phyloP scores from a whole-genome alignment of 1,140 invertebrate species.

The Drosophila trapezifrons region DNA sequence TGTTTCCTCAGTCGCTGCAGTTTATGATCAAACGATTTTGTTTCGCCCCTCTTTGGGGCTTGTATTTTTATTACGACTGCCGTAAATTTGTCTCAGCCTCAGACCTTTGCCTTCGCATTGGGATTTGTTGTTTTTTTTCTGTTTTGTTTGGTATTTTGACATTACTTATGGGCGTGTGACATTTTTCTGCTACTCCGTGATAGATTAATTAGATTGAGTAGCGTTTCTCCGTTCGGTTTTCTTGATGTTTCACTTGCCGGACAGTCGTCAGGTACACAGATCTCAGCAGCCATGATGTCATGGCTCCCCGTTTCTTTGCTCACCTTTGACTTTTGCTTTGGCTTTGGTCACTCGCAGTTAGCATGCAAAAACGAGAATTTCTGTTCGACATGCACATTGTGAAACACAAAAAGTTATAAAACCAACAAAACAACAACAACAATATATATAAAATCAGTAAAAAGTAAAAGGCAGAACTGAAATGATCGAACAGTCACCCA shows the following conservation, averaged over 20 bases:
- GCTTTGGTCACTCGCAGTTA: slow-evolving; percentile 50
- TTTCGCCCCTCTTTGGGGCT: slow-evolving; percentile 16
- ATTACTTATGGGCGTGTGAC: slow-evolving; percentile 58
- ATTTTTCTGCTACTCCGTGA: slow-evolving; percentile 46
- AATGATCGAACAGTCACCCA: slow-evolving; percentile 30
- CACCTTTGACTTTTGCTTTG: slow-evolving; percentile 51
- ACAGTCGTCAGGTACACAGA: slow-evolving; percentile 37
- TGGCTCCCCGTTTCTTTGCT: slow-evolving; percentile 60
- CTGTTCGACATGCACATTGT: slow-evolving; percentile 51
- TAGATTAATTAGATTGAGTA: slow-evolving; percentile 57
- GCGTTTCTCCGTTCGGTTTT: slow-evolving; percentile 6
- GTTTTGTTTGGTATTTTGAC: slow-evolving; percentile 15
- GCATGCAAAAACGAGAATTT: slow-evolving; percentile 64
- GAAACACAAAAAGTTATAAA: slow-evolving; percentile 50
- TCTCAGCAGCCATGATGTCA: slow-evolving; percentile 63
- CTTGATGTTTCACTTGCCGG: slow-evolving; percentile 36
- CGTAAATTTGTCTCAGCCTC: slow-evolving; percentile 48
- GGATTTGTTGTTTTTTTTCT: neutral
- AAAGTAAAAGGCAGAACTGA: slow-evolving; percentile 55
- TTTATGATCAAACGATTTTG: slow-evolving; percentile 54
- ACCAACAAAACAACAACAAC: slow-evolving; percentile 4
- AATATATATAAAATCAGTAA: slow-evolving; percentile 34
- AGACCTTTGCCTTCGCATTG: slow-evolving; percentile 52
- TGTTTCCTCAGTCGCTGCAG: slow-evolving; percentile 33
- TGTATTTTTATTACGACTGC: slow-evolving; percentile 28